Base-by-base conservation (phyloP, 2,113 vertebrate genomes). In the Andinoacara biseriatus region DNA sequence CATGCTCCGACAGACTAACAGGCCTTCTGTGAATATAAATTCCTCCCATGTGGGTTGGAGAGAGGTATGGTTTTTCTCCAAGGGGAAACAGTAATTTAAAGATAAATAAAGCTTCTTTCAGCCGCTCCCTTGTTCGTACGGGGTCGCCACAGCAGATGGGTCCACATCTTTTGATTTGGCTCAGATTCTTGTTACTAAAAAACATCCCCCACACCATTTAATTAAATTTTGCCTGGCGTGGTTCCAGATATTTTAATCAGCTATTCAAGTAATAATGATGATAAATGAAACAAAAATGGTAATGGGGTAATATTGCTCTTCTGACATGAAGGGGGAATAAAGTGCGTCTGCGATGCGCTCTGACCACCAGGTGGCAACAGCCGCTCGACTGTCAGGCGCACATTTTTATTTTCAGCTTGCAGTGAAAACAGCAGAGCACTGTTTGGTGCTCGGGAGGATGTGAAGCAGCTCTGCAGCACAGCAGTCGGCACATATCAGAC, bases 351-450 rank as follows among this genome's bases (percentile, higher is more conserved):
- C 72, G 20, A 26, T 10, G 35, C 3, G 4, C 31, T 65, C 1
- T 4, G 18, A 35, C 91, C 91, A 89, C 81, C 54, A 93, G 93
- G 54, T 65, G 93, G 92, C 89, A 43, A 24, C 80, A 81, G 15
- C 3, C 6, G 2, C 80, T 74, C 3, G 52, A 62, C 56, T n/a
- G 1, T 63, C 8, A 3, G 9, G 7, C 17, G 52, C 72, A n/a
- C 2, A 0, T 43, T 46, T 35, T 82, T 33, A 3, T 63, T 31
- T 10, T n/a, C 40, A 58, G 46, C 33, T 9, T 58, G 57, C 22
- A n/a, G 33, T 74, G 7, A 59, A 46, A 31, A 65, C 15, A 59
- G 10, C 56, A 63, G 65, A 63, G 9, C 40, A 69, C 4, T 61
- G 61, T 75, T 69, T 57, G 57, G 26, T 26, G 75, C 81, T 75